phyloP scores from a whole-genome alignment of 2,888 invertebrate species.

The Drosophila buzzatii region DNA sequence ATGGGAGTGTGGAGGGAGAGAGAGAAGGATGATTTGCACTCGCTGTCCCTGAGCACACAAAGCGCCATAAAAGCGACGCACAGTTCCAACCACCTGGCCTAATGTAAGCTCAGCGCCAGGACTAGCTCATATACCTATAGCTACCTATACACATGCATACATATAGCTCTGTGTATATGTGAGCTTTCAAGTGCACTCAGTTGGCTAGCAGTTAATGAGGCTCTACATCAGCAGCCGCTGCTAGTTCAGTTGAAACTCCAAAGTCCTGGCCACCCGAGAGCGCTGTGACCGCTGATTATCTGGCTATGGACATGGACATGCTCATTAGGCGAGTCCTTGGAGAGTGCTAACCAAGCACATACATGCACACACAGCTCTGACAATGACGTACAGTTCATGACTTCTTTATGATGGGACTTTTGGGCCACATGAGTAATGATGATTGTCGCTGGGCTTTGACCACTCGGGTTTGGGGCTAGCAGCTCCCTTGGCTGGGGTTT shows the following conservation, averaged over 20 bases:
- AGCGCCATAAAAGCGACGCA: constrained; percentile 34
- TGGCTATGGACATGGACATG: constrained; percentile 59
- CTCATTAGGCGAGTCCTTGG: constrained; percentile 77
- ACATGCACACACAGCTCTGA: constrained; percentile 4
- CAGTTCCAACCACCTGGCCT: constrained; percentile 27
- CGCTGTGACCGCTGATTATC: constrained; percentile 44
- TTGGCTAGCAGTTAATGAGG: constrained; percentile 38
- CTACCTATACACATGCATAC: not conserved
- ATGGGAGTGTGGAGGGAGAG: constrained; percentile 22
- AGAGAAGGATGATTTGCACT: not conserved
- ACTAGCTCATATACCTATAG: not conserved
- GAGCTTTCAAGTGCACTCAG: constrained; percentile 12
- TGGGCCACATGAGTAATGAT: constrained; percentile 59
- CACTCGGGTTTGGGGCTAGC: not conserved
- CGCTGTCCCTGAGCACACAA: constrained; percentile 39
- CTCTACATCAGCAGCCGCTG: constrained; percentile 38
- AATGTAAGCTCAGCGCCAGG: constrained; percentile 39
- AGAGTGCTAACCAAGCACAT: constrained; percentile 45
- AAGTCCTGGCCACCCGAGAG: constrained; percentile 26
- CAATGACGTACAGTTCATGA: constrained; percentile 32
- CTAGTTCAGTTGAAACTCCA: not conserved
- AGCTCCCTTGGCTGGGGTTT: not conserved
- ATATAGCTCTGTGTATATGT: not conserved
- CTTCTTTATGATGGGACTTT: constrained; percentile 53
- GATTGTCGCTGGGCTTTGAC: constrained; percentile 50